Base-by-base conservation (phyloP, 2,113 vertebrate genomes). In the Chlorodrepanis virens region DNA sequence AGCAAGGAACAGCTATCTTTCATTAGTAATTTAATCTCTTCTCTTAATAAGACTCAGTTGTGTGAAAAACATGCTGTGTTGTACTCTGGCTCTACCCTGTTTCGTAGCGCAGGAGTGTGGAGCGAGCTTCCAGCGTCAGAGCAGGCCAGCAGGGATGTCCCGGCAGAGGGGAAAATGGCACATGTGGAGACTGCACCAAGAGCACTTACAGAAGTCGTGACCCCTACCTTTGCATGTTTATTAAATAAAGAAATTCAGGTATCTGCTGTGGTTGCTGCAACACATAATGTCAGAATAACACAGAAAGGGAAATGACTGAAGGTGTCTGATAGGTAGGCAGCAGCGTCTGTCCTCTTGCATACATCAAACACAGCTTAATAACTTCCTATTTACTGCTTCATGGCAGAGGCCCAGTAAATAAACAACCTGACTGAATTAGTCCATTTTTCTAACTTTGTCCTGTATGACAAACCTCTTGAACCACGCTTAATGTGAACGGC, bases 291-390 rank as follows among this genome's bases (percentile, higher is more conserved):
- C 87, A 89, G 60, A 89, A 5, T 20, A 64, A 42, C 24, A 23
- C 54, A 68, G 82, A 47, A 47, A 75, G 80, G 40, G 50, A 83
- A 65, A 53, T 33, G 68, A 81, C 86, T 75, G 87, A 72, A 47
- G 4, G 9, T 64, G 61, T 56, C 75, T 16, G 78, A 23, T 64
- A 61, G 65, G 78, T 95, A 97, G 97, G 94, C 91, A 97, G 97
- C 96, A 97, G 96, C 96, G 98, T 98, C 98, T 98, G 98, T 98
- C 98, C 97, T 97, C 94, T 94, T 97, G 96, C 97, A 90, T 97
- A 94, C 87, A 96, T 97, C 97, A 98, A 98, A 97, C 94, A 96
- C n/a, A 54, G 96, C 45, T 84, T 95, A 93, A 89, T 91, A 83
- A 81, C 93, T 80, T 89, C 88, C 84, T 95, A 60, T 88, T 93